A percentile compares a stretch with the other conserved stretches of the same genome.
Conservation (phyloP, 2,888 invertebrate genomes). For the Oligia latruncula region DNA sequence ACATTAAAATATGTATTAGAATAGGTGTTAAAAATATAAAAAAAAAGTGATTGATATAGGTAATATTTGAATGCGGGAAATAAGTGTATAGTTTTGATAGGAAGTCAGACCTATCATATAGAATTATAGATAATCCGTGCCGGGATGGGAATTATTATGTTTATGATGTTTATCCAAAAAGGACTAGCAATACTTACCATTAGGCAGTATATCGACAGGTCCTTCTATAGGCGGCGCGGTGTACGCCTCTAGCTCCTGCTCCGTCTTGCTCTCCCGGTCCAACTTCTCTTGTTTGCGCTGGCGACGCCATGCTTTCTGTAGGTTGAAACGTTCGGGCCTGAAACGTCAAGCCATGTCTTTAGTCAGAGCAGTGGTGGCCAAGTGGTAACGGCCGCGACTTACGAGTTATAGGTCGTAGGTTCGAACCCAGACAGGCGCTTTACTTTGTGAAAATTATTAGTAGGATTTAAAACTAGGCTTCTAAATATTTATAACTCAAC, state of each 20-base stretch:
- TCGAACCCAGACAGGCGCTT: no score
- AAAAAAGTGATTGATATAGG: not conserved
- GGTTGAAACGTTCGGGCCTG: constrained; percentile 91
- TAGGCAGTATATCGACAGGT: constrained; percentile 80
- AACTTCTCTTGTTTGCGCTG: constrained; percentile 88
- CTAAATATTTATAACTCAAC: no score
- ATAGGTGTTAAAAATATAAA: not conserved
- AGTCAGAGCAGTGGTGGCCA: not conserved
- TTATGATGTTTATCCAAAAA: not conserved
- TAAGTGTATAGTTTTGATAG: not conserved
- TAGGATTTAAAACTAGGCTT: no score
- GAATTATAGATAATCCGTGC: not conserved
- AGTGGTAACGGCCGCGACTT: no score
- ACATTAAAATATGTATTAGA: not conserved
- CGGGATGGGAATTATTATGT: not conserved
- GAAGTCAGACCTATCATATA: not conserved
- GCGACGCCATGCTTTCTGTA: constrained; percentile 89
- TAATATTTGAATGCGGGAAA: not conserved
- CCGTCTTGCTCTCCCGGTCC: constrained; percentile 78
- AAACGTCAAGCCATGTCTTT: not conserved
- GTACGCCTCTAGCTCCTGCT: constrained; percentile 84
- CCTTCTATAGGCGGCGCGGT: constrained; percentile 80
- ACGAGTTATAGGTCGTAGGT: no score
- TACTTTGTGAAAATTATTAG: no score
- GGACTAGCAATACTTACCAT: constrained; percentile 70